Base-by-base conservation (phyloP, 2,888 invertebrate species). In the Archips xylosteana region DNA sequence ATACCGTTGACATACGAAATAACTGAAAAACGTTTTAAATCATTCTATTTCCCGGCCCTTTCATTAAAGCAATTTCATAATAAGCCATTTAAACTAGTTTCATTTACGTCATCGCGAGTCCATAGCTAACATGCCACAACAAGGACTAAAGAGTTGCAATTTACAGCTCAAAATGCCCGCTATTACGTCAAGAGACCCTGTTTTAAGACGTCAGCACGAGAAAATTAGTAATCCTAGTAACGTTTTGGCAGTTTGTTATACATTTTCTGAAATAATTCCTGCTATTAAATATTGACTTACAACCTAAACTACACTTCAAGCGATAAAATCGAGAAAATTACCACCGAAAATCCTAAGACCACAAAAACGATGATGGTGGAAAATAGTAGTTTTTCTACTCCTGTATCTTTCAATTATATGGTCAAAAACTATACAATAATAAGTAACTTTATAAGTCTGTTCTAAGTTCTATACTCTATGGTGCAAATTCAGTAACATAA, bases 71-170 rank as follows among this genome's bases (percentile, higher is more conserved):
- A 23, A 57, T 57, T 57, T 10, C 32, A 32, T 54, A 57, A 32
- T 57, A 57, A 57, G 57, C 57, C 32, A 32, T 32, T 57, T 32
- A 5, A 9, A 23, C 15, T 15, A 1, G 23, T 54, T 54, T 54
- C 54, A 9, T 54, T 23, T 57, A 63, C 63, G 63, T 63, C 63
- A 63, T 10, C 45, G 23, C n/a, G 2, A 60, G 62, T 34, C 13
- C 32, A 63, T 63, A n/a, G 63, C 63, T 42, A 63, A 70, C 45
- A 79, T 79, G 83, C 81, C 82, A 82, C 76, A 82, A 80, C 78
- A 78, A 68, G 73, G 70, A 61, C 74, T 76, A 64, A 76, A 76
- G 74, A 64, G 63, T 61, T 36, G 51, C 71, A 76, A 79, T 81
- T 81, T 77, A 78, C 72, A 75, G 75, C 39, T 5, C 70, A 71